A percentile compares a stretch with the other conserved stretches of the same genome.
Conservation (phyloP, 2,797 vertebrate genomes). For the Myotis myotis region DNA sequence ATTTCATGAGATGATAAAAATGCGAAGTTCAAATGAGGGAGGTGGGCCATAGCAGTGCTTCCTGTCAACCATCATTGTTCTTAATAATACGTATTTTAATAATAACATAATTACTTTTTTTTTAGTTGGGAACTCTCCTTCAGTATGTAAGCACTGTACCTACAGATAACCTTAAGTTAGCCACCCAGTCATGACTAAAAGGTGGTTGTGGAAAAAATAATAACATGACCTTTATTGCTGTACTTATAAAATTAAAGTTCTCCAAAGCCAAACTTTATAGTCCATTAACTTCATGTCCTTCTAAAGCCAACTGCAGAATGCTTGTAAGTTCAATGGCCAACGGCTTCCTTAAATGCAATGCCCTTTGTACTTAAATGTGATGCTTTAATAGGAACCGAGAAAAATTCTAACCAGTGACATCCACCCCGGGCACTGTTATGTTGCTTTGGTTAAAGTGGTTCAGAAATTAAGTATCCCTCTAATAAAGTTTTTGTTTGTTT, state of each 20-base stretch:
- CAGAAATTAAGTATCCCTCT: not conserved
- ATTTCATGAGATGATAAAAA: not conserved
- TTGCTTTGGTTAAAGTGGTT: not conserved
- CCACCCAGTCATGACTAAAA: not conserved
- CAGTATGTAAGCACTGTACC: not conserved
- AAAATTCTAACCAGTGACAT: not conserved
- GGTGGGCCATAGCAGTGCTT: not conserved
- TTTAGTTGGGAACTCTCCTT: not conserved
- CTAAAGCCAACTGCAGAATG: not conserved
- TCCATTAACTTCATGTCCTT: constrained; percentile 32
- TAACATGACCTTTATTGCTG: not conserved
- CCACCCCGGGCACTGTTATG: not conserved
- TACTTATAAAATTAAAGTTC: constrained; percentile 40
- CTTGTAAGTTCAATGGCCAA: not conserved
- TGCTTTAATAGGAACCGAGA: not conserved
- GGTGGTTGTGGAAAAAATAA: not conserved
- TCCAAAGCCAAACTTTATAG: constrained; percentile 46
- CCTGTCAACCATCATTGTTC: not conserved
- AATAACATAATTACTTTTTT: not conserved
- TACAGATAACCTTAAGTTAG: not conserved
- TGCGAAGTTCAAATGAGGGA: not conserved
- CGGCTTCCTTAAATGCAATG: not conserved
- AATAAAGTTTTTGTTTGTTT: not conserved
- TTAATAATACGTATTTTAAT: not conserved
- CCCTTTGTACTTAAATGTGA: not conserved